A percentile compares a stretch with the other conserved stretches of the same genome.
Evolutionary conservation across 2,113 vertebrate genomes (phyloP).

Genomic region (Larimichthys polyactis): DNA sequence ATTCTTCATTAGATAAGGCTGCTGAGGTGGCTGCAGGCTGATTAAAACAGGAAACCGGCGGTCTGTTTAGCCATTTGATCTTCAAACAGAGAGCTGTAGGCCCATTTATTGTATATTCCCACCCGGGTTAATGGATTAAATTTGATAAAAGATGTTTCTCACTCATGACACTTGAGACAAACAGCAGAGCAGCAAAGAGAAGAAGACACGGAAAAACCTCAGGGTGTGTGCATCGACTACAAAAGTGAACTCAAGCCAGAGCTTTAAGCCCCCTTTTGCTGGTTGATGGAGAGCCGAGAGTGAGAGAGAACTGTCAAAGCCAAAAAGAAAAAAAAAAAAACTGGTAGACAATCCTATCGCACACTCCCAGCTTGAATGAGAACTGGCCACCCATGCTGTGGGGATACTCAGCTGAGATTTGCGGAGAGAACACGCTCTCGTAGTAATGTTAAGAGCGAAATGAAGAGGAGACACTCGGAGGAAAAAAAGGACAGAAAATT

Average conservation of each 20-base stretch:
- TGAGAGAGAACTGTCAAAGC: constrained; percentile 54
- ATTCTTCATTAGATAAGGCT: constrained; percentile 44
- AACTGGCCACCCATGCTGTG: constrained; percentile 67
- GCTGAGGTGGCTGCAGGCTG: constrained; percentile 47
- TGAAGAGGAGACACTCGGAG: constrained; percentile 16
- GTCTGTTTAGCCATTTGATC: constrained; percentile 56
- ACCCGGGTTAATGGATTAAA: constrained; percentile 42
- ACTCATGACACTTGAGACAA: constrained; percentile 48
- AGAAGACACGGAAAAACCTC: constrained; percentile 37
- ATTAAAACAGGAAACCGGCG: constrained; percentile 49
- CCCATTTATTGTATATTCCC: constrained; percentile 55
- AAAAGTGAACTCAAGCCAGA: constrained; percentile 32
- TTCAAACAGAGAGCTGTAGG: constrained; percentile 60
- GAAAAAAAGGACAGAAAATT: constrained; percentile 2
- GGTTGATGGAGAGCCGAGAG: constrained; percentile 47
- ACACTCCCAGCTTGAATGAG: constrained; percentile 61
- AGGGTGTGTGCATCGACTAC: constrained; percentile 26
- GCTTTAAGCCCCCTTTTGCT: constrained; percentile 36
- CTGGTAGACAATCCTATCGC: constrained; percentile 69
- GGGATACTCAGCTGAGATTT: constrained; percentile 64
- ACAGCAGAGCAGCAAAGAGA: constrained; percentile 28
- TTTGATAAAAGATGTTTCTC: constrained; percentile 54
- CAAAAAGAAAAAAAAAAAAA: constrained; percentile 22
- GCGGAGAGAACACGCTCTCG: constrained; percentile 25
- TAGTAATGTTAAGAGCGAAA: constrained; percentile 52